A percentile compares a stretch with the other conserved stretches of the same genome.
Evolutionary conservation across 2,797 vertebrate genomes (phyloP).

Genomic region (Takifugu rubripes): DNA sequence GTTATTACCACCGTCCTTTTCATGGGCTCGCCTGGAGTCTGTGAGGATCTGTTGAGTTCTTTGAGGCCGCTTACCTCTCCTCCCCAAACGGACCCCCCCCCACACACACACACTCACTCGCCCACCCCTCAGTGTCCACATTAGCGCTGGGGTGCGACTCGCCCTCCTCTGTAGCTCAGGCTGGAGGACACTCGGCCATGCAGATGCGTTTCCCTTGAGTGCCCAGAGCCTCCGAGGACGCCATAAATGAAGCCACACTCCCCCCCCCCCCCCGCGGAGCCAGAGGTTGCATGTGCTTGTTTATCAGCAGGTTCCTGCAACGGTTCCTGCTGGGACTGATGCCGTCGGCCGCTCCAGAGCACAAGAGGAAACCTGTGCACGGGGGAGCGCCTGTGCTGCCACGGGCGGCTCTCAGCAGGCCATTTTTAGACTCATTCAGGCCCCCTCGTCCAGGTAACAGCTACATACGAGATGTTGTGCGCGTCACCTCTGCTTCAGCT

Average conservation of each 20-base stretch:
- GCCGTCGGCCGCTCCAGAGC: conserved; percentile 49
- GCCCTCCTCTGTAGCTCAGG: not conserved
- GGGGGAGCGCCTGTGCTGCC: conserved; percentile 47
- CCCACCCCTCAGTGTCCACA: conserved; percentile 51
- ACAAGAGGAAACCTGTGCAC: conserved; percentile 60
- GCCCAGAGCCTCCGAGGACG: conserved; percentile 50
- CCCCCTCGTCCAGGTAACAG: conserved; percentile 42
- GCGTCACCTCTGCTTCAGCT: conserved; percentile 12
- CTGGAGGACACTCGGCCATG: conserved; percentile 31
- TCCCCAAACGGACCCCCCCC: conserved; percentile 53
- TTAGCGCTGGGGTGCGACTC: conserved; percentile 63
- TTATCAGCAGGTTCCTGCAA: conserved; percentile 65
- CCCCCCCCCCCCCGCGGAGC: conserved; percentile 35
- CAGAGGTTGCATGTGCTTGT: conserved; percentile 64
- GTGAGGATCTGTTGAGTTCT: conserved; percentile 56
- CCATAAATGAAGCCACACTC: conserved; percentile 58
- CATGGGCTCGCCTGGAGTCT: conserved; percentile 50
- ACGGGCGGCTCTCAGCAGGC: conserved; percentile 47
- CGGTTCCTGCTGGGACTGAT: conserved; percentile 64
- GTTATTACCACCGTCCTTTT: conserved; percentile 68
- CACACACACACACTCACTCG: conserved; percentile 63
- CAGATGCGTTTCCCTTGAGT: conserved; percentile 42
- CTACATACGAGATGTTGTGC: conserved; percentile 31
- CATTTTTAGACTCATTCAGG: conserved; percentile 56
- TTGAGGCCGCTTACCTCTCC: conserved; percentile 47